Base-by-base conservation (phyloP, 2,113 vertebrate species). In the Brachypteracias leptosomus region DNA sequence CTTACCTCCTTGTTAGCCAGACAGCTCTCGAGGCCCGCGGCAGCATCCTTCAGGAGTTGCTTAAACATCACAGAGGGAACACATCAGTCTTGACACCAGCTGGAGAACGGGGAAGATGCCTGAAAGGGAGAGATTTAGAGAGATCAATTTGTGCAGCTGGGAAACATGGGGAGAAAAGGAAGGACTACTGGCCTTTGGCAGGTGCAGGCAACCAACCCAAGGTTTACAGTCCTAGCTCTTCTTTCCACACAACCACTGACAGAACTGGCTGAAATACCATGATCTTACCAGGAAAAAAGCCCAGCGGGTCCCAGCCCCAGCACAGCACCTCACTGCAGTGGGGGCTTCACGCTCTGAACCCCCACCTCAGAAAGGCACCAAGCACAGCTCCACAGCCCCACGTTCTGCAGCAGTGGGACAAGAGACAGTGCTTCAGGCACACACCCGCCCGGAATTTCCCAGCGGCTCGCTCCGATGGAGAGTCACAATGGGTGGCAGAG, bases 41-140 rank as follows among this genome's bases (percentile, higher is more conserved):
- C 92, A 6, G 83, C 96, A 97, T 96, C 86, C 96, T 97, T 67
- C 83, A 67, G 13, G n/a, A 57, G 24, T 31, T 76, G 58, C 65
- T 86, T 54, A 28, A 29, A 8, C 76, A 77, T 86, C 94, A 90
- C 72, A 38, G 51, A 7, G 40, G 3, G 35, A 12, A 24, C 3
- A 11, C 13, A 19, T 10, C 20, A 31, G 80, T 16, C 80, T 84
- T 7, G 6, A 38, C 67, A 51, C 7, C 92, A 78, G 70, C 52
- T 59, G 82, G 74, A 77, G 63, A 62, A 55, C 1, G 0, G 68
- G 57, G 47, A 77, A n/a, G 63, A 20, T 21, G 65, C 83, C 92
- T 96, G 11, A 4, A 94, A 88, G 85, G 13, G 85, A 96, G 58
- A 73, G 74, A 95, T 74, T 76, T 7, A 29, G 16, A 94, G 42